These are phyloP conservation scores for Xanthorhoe designata DNA, from an alignment of 2,888 invertebrate species.

Conservation along the genomic window DNA sequence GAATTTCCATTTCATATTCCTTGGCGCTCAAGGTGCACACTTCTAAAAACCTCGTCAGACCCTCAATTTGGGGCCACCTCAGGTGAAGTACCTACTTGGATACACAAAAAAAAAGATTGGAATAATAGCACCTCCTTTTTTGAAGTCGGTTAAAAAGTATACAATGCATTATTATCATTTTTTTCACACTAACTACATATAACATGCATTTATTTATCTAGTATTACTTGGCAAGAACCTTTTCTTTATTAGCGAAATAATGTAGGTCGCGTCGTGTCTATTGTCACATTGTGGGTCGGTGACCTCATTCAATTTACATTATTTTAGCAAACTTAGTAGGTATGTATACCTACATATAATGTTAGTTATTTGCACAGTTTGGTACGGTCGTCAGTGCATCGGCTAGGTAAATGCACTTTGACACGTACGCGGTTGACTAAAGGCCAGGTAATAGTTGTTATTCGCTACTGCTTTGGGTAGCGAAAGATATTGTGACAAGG, in stretches of 20 bases:
- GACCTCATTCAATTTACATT: slow-evolving; percentile 52
- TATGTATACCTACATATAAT: slow-evolving; percentile 26
- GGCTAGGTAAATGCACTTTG: slow-evolving; percentile 17
- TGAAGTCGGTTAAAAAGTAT: slow-evolving; percentile 27
- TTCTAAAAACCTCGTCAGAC: too few relatives aligned
- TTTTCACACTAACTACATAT: slow-evolving; percentile 5
- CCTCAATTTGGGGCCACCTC: too few relatives aligned
- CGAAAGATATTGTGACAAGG: too few relatives aligned
- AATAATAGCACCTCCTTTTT: neutral
- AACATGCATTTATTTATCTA: slow-evolving; percentile 23
- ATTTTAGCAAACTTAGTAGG: slow-evolving; percentile 29
- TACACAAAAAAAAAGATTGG: too few relatives aligned
- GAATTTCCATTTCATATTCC: too few relatives aligned
- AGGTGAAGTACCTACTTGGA: too few relatives aligned
- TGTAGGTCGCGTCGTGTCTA: slow-evolving; percentile 47
- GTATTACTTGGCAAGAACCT: slow-evolving; percentile 15
- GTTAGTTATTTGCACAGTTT: slow-evolving; percentile 52
- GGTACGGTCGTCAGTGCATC: slow-evolving; percentile 39
- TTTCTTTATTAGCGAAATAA: slow-evolving; percentile 44
- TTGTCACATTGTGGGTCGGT: slow-evolving; percentile 48
- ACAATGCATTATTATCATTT: slow-evolving; percentile 10
- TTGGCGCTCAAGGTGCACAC: too few relatives aligned
- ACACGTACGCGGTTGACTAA: neutral
- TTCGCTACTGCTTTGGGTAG: too few relatives aligned
- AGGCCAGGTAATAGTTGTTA: too few relatives aligned